Evolutionary conservation across 2,113 vertebrate species (phyloP), one percentile per base, ranked within the genome.

Genomic region (Rhynchomys soricoides): DNA sequence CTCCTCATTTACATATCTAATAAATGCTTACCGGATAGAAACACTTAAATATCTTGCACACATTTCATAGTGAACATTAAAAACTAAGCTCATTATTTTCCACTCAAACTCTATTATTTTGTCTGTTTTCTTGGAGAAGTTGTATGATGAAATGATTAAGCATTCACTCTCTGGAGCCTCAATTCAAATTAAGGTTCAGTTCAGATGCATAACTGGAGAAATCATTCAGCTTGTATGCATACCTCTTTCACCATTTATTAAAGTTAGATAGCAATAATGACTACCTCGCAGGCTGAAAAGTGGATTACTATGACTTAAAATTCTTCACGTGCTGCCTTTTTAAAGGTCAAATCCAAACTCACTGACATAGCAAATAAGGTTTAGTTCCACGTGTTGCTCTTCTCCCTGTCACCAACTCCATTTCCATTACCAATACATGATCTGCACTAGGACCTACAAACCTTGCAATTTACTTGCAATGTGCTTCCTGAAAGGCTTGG

Each of bases 291-390:
- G 59, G 82, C 43, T 34, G 40, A 45, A 62, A 86, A 48, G 43
- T 24, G 31, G 17, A 50, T 70, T 68, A 24, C 31, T 86, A 66
- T 68, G 64, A 37, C 31, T 86, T 50, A 37, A 70, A 86, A 24
- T 50, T 48, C 45, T 86, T 50, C 64, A 86, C 24, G 43, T 48
- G 48, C 29, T 66, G 59, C 57, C 45, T 66, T 70, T 50, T n/a
- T 15, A 68, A 68, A 50, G 62, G 43, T 86, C 64, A 50, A 68
- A 68, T 50, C 64, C 31, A 68, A 86, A 68, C 43, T 45, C 43
- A 50, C 85, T 22, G 45, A 45, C 77, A 70, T n/a, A 66, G 15
- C 62, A 97, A 95, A 95, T 17, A 97, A 95, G 34, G 40, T 12
- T 92, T 92, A 75, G 43, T 71, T 24, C 31, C 70, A 52, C 43